Base-by-base conservation (phyloP, 2,797 vertebrate genomes). In the Paramormyrops hopkinsi region DNA sequence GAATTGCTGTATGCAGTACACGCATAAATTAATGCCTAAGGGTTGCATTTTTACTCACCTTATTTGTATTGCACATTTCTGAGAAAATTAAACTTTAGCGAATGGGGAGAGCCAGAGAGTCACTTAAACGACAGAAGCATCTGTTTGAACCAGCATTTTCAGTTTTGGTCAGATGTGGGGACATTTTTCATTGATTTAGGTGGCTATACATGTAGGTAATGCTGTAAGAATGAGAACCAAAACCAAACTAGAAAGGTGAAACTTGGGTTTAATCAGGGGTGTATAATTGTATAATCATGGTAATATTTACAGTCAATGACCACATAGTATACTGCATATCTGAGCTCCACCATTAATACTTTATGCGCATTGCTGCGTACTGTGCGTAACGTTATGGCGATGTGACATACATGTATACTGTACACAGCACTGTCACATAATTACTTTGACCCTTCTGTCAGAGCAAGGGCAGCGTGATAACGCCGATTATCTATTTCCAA, bases 321-420 rank as follows among this genome's bases (percentile, higher is more conserved):
- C n/a, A 8, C 8, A 14, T 44, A 22, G 76, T 22, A 22, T 3
- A 22, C 76, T 44, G 19, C 41, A 82, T 82, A 4, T 46, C 48
- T 53, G 59, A 89, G 59, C 50, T 29, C 19, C 44, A 73, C 83
- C 65, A 86, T 86, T 37, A 89, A 89, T 89, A 89, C 62, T 89
- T 89, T 48, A 86, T 37, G 51, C 6, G 46, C 25, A 85, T 44
- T 89, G 56, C 4, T 37, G 82, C 37, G 46, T 46, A 14, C 17
- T 86, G 48, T 19, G 33, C 7, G 25, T 76, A 86, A 86, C 51
- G 17, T 53, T 62, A 50, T 5, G 59, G 46, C 17, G 44, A 51
- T 46, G 17, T 73, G 25, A 62, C 88, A 89, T 37, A 86, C 6
- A 86, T 50, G 17, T 76, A 84, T 46, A 76, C 65, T 54, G 11